Percentiles rank a stretch among this genome's conserved stretches.
phyloP scores from a whole-genome alignment of 2,797 vertebrate species.

The Heliangelus exortis region DNA sequence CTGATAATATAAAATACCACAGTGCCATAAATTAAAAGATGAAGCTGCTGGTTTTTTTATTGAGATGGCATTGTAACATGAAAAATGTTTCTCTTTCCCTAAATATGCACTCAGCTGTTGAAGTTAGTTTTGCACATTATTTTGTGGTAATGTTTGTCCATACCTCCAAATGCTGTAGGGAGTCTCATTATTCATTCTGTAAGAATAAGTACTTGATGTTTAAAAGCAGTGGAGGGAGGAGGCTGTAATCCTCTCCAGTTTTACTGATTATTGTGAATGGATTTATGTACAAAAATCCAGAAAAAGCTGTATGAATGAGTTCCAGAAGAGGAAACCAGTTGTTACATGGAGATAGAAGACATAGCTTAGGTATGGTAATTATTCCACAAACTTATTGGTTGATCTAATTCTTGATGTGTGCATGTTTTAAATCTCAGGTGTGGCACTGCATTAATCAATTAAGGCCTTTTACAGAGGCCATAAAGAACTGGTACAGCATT shows the following conservation, averaged over 20 bases:
- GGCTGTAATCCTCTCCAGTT: not conserved
- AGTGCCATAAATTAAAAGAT: not conserved
- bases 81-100: not conserved
- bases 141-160: not conserved
- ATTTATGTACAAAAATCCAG: not conserved
- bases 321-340: not conserved
- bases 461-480: not conserved
- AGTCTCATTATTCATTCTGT: not conserved
- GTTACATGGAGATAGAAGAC: not conserved
- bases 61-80: not conserved
- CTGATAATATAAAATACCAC: not conserved
- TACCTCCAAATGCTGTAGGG: not conserved
- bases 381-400: not conserved
- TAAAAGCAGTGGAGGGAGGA: not conserved
- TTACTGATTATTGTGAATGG: not conserved
- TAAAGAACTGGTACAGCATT: not conserved
- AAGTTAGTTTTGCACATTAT: not conserved
- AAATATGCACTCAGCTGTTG: not conserved
- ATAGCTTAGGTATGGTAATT: not conserved
- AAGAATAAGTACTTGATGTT: not conserved
- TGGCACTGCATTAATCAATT: not conserved
- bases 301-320: not conserved
- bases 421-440: not conserved
- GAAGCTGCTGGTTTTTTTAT: not conserved
- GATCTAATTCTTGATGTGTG: not conserved